Evolutionary conservation across 2,113 vertebrate genomes (phyloP).

Genomic region (Hypanus sabinus): DNA sequence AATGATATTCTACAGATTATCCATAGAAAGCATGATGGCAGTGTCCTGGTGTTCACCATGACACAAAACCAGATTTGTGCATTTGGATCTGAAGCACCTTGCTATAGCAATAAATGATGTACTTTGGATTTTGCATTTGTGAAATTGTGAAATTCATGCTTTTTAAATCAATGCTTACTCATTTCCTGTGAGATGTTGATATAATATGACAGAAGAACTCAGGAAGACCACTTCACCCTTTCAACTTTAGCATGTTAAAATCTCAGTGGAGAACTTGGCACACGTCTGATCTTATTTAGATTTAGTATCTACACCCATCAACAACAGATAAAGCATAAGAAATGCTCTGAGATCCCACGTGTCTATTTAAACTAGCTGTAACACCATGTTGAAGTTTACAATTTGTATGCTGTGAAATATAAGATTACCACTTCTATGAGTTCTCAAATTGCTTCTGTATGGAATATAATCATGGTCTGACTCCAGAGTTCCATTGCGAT

Average conservation of each 20-base stretch:
- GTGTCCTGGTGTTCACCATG: too few relatives aligned
- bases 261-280: background rate
- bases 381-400: background rate
- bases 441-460: background rate
- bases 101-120: too few relatives aligned
- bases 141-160: background rate
- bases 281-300: background rate
- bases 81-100: too few relatives aligned
- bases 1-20: too few relatives aligned
- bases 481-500: background rate
- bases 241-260: background rate
- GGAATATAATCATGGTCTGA: background rate
- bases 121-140: too few relatives aligned
- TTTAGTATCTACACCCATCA: background rate
- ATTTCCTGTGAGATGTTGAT: background rate
- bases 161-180: background rate
- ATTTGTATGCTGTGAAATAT: background rate
- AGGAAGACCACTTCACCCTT: background rate
- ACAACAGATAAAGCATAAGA: background rate
- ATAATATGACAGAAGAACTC: background rate
- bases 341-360: background rate
- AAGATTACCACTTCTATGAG: background rate
- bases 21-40: too few relatives aligned
- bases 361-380: background rate
- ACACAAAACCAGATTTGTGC: too few relatives aligned